phyloP scores from a whole-genome alignment of 2,113 vertebrate genomes.

The Corythornis cristatus region DNA sequence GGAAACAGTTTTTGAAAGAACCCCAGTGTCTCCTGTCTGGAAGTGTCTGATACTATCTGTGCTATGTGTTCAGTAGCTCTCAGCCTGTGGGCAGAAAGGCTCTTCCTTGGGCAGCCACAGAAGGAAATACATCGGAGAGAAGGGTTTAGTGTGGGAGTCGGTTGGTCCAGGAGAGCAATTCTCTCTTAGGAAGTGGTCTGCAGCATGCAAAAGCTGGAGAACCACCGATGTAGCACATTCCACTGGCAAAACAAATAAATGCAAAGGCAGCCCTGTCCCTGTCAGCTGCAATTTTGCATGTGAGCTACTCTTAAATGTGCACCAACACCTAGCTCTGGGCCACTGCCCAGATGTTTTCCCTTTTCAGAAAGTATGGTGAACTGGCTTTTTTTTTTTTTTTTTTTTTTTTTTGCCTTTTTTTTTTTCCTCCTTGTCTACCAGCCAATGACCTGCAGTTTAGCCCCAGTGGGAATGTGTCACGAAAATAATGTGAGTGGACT shows the following conservation, averaged over 20 bases:
- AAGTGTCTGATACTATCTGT: conserved; percentile 9
- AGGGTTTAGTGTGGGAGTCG: conserved; percentile 46
- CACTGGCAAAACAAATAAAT: neutral
- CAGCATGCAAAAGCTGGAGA: neutral
- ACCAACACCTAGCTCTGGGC: neutral
- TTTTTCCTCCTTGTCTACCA: neutral
- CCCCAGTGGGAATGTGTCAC: rapidly evolving
- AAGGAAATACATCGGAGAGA: conserved; percentile 29
- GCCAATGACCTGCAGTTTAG: neutral
- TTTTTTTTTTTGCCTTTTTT: neutral
- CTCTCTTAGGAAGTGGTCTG: conserved; percentile 64
- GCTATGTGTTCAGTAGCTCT: conserved; percentile 37
- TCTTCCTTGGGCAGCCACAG: conserved; percentile 61
- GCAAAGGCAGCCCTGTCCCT: neutral
- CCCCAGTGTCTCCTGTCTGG: conserved; percentile 17
- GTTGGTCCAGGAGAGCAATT: conserved; percentile 1
- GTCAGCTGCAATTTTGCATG: neutral
- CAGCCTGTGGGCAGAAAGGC: conserved; percentile 45
- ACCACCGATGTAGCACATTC: conserved; percentile 21
- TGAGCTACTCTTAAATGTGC: neutral
- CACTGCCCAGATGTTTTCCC: neutral
- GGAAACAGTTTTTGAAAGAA: conserved; percentile 30
- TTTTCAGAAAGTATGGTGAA: neutral
- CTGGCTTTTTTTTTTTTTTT: too few species aligned
- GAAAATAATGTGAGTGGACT: neutral